These are phyloP conservation scores for Linepithema humile DNA, from an alignment of 1,140 invertebrate genomes.

Conservation along the genomic window DNA sequence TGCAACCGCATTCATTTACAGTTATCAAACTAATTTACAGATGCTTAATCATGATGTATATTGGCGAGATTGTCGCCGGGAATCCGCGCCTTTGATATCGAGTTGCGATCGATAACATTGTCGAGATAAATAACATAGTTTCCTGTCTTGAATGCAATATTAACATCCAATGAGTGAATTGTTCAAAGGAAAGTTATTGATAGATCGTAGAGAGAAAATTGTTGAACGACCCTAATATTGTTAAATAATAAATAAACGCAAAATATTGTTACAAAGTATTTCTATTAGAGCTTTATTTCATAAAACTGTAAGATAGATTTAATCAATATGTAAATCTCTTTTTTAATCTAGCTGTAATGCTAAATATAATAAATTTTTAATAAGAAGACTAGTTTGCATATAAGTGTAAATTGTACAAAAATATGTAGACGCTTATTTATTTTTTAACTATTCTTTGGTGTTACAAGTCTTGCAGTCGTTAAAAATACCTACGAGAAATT, in stretches of 20 bases:
- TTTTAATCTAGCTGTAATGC: neutral
- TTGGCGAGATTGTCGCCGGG: constrained; percentile 25
- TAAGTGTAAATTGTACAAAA: neutral
- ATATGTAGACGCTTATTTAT: neutral
- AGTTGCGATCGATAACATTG: neutral
- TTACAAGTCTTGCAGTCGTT: neutral
- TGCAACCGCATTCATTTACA: constrained; percentile 29
- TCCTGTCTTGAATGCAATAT: neutral
- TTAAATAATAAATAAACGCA: no score
- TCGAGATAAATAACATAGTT: constrained; percentile 40
- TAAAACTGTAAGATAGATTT: neutral
- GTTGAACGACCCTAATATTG: neutral
- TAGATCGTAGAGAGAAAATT: neutral
- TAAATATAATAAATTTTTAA: neutral
- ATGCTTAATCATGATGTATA: constrained; percentile 57
- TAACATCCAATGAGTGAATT: neutral
- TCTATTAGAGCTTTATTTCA: neutral
- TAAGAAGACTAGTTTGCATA: neutral
- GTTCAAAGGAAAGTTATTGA: neutral
- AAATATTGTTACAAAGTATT: neutral
- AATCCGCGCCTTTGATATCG: constrained; percentile 9
- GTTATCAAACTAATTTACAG: constrained; percentile 68
- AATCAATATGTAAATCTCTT: neutral
- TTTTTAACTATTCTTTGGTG: neutral
- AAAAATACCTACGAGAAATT: neutral